A percentile compares a stretch with the other conserved stretches of the same genome.
These are phyloP conservation scores for Cheiracanthium punctorium DNA, from an alignment of 2,888 invertebrate species.

Conservation along the genomic window DNA sequence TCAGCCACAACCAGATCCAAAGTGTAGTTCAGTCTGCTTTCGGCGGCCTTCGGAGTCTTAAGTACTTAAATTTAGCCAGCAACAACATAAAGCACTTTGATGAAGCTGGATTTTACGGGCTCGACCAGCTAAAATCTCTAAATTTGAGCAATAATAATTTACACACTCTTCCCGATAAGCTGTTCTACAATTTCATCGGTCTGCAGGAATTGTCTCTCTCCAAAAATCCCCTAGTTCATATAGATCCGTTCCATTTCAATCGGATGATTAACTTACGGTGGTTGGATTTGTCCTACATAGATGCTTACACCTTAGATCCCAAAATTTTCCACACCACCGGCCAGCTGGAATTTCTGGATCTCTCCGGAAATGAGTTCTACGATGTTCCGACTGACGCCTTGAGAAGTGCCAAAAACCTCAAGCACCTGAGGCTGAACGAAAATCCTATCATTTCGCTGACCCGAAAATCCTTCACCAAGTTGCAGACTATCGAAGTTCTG, in stretches of 20 bases:
- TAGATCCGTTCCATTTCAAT: slow-evolving; percentile 50
- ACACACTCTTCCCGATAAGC: slow-evolving; percentile 32
- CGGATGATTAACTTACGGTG: slow-evolving; percentile 51
- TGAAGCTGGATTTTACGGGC: slow-evolving; percentile 52
- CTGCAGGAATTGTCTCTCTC: slow-evolving; percentile 63
- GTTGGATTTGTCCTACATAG: slow-evolving; percentile 63
- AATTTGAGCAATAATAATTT: slow-evolving; percentile 70
- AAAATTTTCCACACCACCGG: slow-evolving; percentile 59
- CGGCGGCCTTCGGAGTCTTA: slow-evolving; percentile 33
- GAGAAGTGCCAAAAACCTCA: slow-evolving; percentile 55
- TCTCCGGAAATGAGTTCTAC: slow-evolving; percentile 67
- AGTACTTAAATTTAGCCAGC: slow-evolving; percentile 43
- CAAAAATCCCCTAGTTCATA: slow-evolving; percentile 52
- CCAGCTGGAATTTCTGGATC: slow-evolving; percentile 54
- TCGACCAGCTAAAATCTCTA: slow-evolving; percentile 62
- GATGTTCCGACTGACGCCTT: slow-evolving; percentile 67
- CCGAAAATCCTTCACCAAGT: slow-evolving; percentile 50
- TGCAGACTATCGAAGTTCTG: slow-evolving; percentile 56
- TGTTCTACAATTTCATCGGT: slow-evolving; percentile 59
- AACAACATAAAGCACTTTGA: slow-evolving; percentile 45
- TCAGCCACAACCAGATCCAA: slow-evolving; percentile 46
- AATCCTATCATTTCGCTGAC: slow-evolving; percentile 47
- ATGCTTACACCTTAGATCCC: slow-evolving; percentile 31
- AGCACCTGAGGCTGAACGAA: slow-evolving; percentile 58
- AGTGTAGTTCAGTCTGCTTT: slow-evolving; percentile 38